Evolutionary conservation across 1,140 invertebrate species (phyloP).

Genomic region (Scaptomyza pallida): DNA sequence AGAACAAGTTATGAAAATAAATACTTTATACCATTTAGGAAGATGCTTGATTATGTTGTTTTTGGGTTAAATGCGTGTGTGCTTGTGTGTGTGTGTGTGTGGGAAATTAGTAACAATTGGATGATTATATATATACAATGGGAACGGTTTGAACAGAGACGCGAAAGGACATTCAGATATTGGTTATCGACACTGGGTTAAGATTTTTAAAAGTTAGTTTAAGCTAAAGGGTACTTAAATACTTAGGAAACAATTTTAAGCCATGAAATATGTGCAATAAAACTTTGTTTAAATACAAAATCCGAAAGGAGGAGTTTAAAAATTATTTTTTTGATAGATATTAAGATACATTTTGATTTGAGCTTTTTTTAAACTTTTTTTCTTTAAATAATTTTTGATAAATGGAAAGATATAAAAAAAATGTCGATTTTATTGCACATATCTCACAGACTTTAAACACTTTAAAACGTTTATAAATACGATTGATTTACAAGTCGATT

Average conservation of each 20-base stretch:
- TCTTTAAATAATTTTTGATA: no score
- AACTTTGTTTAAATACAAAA: no score
- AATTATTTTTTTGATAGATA: no score
- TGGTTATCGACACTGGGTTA: constrained; percentile 4
- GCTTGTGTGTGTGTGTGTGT: constrained; percentile 11
- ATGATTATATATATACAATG: neutral
- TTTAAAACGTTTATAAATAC: no score
- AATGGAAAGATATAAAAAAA: no score
- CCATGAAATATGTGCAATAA: neutral
- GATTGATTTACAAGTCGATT: neutral
- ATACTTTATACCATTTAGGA: neutral
- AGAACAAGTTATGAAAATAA: constrained; percentile 1
- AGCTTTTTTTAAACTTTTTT: no score
- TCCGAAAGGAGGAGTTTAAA: no score
- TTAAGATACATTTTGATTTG: no score
- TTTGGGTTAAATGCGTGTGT: constrained; percentile 11
- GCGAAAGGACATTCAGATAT: constrained; percentile 2
- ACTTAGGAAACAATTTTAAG: neutral
- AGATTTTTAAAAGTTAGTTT: constrained; percentile 2
- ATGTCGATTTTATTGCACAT: constrained; percentile 1
- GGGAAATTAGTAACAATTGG: constrained; percentile 31
- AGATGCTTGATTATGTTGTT: neutral
- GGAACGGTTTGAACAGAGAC: constrained; percentile 19
- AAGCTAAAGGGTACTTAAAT: neutral
- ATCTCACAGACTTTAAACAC: neutral